These are phyloP conservation scores for Chaetura pelagica DNA, from an alignment of 2,113 vertebrate genomes.

Conservation along the genomic window DNA sequence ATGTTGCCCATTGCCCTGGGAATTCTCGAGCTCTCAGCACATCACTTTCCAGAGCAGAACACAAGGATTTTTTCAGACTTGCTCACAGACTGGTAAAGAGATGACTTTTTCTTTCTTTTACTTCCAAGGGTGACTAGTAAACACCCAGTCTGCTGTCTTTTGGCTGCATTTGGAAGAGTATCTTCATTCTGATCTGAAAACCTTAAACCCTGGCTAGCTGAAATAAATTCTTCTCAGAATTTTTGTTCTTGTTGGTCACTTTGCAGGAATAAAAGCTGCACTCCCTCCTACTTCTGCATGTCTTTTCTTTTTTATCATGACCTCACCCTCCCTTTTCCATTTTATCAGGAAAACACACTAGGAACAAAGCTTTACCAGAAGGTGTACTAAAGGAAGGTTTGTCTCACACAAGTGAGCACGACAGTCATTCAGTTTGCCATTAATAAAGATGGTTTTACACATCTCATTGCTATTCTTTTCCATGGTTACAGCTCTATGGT, in stretches of 20 bases:
- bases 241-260: background rate
- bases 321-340: too few relatives aligned
- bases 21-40: background rate
- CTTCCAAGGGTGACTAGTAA: background rate
- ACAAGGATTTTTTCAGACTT: background rate
- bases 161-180: background rate
- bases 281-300: too few relatives aligned
- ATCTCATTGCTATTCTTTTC: too few relatives aligned
- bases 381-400: too few relatives aligned
- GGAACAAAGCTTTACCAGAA: too few relatives aligned
- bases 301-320: too few relatives aligned
- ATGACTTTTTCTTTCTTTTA: background rate
- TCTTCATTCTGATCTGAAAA: background rate
- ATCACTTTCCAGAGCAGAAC: background rate
- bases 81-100: background rate
- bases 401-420: too few relatives aligned
- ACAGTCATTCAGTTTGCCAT: too few relatives aligned
- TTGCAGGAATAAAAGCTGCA: background rate
- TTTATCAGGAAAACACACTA: too few relatives aligned
- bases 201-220: background rate
- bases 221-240: background rate
- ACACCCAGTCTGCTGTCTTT: background rate
- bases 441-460: too few relatives aligned
- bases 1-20: background rate
- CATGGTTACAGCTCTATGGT: too few relatives aligned